Conservation (phyloP, 2,797 vertebrate genomes). For the Pseudomugil gertrudae region DNA sequence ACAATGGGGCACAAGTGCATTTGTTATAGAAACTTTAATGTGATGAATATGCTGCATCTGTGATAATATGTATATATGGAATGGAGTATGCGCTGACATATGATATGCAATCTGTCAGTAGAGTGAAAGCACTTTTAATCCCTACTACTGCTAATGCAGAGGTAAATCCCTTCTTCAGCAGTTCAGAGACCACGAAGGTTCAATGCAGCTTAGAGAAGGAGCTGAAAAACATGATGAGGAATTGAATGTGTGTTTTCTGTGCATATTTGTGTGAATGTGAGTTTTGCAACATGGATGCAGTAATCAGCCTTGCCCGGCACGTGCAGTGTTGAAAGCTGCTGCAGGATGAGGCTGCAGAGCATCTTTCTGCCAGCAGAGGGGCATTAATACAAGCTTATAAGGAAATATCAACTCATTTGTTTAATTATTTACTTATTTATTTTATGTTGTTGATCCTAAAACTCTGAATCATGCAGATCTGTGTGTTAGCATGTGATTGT, state of each 20-base stretch:
- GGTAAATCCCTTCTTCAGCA: conserved; percentile 41
- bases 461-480: neutral
- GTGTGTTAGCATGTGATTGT: neutral
- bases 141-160: conserved; percentile 25
- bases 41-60: conserved; percentile 11
- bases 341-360: conserved; percentile 42
- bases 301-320: conserved; percentile 51
- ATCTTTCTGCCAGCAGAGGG: conserved; percentile 43
- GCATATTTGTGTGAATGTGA: conserved; percentile 18
- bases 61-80: conserved; percentile 13
- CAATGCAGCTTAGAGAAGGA: conserved; percentile 43
- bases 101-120: conserved; percentile 34
- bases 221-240: conserved; percentile 40
- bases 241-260: conserved; percentile 30
- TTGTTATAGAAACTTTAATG: conserved; percentile 24
- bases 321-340: conserved; percentile 27
- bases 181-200: conserved; percentile 34
- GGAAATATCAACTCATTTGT: neutral
- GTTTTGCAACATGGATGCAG: conserved; percentile 56
- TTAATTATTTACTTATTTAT: no score
- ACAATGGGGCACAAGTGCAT: conserved; percentile 24
- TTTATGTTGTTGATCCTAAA: neutral
- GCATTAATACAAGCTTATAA: conserved; percentile 3
- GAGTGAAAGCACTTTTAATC: conserved; percentile 37
- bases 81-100: conserved; percentile 19